Conservation (phyloP, 2,888 invertebrate species). For the Oxystoma pomonae region DNA sequence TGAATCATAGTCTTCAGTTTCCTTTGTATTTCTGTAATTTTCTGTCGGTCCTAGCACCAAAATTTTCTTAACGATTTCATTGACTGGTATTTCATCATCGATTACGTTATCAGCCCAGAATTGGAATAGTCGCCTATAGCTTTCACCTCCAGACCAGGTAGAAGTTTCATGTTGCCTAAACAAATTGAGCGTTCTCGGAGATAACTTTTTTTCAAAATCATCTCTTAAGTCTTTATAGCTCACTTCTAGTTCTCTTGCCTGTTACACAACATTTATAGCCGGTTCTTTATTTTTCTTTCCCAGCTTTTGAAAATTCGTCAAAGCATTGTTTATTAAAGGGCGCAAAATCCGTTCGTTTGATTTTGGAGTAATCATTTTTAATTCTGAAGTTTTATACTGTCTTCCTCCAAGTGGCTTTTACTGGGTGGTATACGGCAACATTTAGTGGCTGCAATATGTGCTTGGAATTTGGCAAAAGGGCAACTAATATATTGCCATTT, state of each 20-base stretch:
- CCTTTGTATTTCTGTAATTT: too few species aligned
- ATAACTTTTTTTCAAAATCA: not conserved
- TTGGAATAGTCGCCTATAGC: not conserved
- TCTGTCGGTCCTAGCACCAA: too few species aligned
- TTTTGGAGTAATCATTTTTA: not conserved
- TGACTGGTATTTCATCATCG: too few species aligned
- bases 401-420: not conserved
- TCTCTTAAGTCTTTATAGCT: too few species aligned
- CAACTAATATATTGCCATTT: not conserved
- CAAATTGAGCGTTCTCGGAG: not conserved
- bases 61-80: too few species aligned
- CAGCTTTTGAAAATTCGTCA: not conserved
- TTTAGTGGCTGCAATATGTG: not conserved
- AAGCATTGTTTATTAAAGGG: not conserved
- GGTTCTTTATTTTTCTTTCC: not conserved
- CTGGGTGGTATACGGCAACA: not conserved
- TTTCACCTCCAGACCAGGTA: not conserved
- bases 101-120: too few species aligned
- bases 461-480: not conserved
- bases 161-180: not conserved
- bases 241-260: too few species aligned
- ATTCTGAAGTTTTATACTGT: not conserved
- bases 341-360: not conserved
- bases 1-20: too few species aligned
- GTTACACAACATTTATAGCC: too few species aligned